Evolutionary conservation across 2,888 invertebrate genomes (phyloP).

Genomic region (Orchesella flavescens): DNA sequence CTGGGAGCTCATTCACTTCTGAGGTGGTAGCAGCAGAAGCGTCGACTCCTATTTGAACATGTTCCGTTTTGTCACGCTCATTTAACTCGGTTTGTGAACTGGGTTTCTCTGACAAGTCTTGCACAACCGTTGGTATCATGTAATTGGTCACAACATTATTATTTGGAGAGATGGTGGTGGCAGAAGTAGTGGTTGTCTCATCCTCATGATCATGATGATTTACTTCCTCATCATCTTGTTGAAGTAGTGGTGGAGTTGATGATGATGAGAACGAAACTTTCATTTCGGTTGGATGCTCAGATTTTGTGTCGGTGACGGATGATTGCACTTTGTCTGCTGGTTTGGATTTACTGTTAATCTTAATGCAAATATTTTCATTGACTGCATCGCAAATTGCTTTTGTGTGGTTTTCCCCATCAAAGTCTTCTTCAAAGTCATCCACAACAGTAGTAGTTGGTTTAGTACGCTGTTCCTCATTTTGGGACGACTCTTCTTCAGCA

Average conservation of each 20-base stretch:
- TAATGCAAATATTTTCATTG: not conserved
- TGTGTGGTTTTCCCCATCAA: constrained; percentile 8
- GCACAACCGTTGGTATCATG: constrained; percentile 54
- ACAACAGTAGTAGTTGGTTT: no score
- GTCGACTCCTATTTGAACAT: not conserved
- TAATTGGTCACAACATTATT: not conserved
- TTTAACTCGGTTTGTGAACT: constrained; percentile 25
- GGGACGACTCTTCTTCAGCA: not conserved
- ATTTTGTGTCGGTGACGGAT: constrained; percentile 3
- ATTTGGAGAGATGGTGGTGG: not conserved
- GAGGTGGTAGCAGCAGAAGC: not conserved
- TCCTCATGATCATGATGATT: no score
- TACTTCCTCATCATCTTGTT: no score
- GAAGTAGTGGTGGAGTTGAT: not conserved
- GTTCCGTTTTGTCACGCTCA: not conserved
- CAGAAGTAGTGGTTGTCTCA: not conserved
- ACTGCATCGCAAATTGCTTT: not conserved
- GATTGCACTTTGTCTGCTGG: constrained; percentile 12
- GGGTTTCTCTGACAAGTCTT: constrained; percentile 29
- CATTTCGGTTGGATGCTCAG: not conserved
- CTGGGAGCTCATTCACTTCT: not conserved
- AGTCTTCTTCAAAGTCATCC: not conserved
- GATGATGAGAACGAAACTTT: not conserved
- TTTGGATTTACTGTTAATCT: not conserved
- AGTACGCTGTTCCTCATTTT: not conserved